Base-by-base conservation (phyloP, 2,888 invertebrate species). In the Nephrocerus scutellatus region DNA sequence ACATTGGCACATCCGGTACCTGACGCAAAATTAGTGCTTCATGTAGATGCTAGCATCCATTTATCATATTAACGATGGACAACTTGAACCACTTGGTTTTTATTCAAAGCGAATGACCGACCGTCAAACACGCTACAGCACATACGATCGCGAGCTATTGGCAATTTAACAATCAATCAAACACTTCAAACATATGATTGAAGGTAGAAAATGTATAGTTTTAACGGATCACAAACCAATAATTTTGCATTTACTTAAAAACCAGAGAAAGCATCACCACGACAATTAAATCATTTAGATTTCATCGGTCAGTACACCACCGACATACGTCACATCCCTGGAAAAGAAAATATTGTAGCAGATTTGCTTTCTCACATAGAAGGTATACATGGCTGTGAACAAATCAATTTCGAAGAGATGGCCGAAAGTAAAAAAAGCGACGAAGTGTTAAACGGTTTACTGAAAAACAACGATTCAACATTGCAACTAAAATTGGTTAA, bases 1-100 rank as follows among this genome's bases (percentile, higher is more conserved):
- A 12, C 24, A 19, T 19, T 44, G 9, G 28, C 26, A 9, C 38
- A 44, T 18, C 47, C 42, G 7, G 31, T 33, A 5, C 34, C 40
- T 30, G 39, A 42, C 18, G 40, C 42, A 9, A 39, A 47, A 16
- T 28, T 47, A 3, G 24, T 39, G 2, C 22, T 46, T n/a, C 33
- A 42, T n/a, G 43, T 44, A 4, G 48, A 48, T 18, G 45, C 45
- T 8, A 44, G 41, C 18, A 13, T 43, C 30, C 5, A 16, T 43
- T 14, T 35, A 46, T 13, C 34, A 46, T 25, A 13, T 25, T 4
- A 9, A 16, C 12, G 30, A 31, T 8, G 26, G 23, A 12, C 10
- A 6, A 4, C 24, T 26, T 21, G 13, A 22, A 13, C 32, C 41
- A 4, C 37, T 41, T 2, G 32, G 31, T 2, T 41, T 41, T 12